Conservation (phyloP, 2,797 vertebrate species). For the Benthosema pterotum region DNA sequence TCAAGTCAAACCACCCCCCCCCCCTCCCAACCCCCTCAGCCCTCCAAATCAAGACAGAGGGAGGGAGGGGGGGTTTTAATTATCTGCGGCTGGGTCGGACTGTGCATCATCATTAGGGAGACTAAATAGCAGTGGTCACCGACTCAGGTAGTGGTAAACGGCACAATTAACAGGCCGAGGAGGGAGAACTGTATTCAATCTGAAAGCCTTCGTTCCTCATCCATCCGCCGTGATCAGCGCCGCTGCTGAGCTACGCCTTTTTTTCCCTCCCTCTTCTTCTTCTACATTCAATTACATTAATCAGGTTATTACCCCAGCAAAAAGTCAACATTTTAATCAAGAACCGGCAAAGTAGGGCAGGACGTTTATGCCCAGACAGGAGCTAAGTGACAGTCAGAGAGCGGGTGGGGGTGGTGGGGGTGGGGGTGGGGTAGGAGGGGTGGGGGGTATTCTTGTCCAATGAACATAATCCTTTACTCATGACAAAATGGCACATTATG, state of each 20-base stretch:
- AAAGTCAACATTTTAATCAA: conserved; percentile 99
- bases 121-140: conserved; percentile 99
- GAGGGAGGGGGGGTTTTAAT: conserved; percentile 87
- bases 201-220: conserved; percentile 99
- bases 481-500: conserved; percentile 25
- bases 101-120: conserved; percentile 99
- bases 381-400: conserved; percentile 61
- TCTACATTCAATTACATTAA: conserved; percentile 99
- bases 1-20: conserved; percentile 68
- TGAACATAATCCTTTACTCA: conserved; percentile 40
- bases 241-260: conserved; percentile 94
- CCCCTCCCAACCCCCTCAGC: no score
- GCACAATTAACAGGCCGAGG: conserved; percentile 97
- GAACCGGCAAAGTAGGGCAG: conserved; percentile 85
- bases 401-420: conserved; percentile 38
- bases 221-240: conserved; percentile 98
- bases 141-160: conserved; percentile 99
- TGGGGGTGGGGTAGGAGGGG: conserved; percentile 14
- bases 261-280: no score
- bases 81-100: conserved; percentile 95
- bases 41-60: conserved; percentile 78
- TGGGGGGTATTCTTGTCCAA: conserved; percentile 41
- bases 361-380: conserved; percentile 61
- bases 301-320: conserved; percentile 99
- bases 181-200: conserved; percentile 98